These are phyloP conservation scores for Gorsachius magnificus DNA, from an alignment of 2,797 vertebrate species.

Conservation along the genomic window DNA sequence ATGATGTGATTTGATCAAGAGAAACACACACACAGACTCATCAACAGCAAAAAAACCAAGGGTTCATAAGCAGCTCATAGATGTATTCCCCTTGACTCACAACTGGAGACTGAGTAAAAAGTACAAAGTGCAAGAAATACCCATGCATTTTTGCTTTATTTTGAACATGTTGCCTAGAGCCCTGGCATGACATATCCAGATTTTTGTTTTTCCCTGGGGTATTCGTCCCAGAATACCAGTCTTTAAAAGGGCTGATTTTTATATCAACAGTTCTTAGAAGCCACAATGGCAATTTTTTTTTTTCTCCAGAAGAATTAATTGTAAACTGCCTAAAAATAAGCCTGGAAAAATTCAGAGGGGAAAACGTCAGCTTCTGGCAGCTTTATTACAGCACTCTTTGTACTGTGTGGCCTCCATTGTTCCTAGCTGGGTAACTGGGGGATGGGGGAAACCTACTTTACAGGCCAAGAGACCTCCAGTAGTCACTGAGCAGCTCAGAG, in stretches of 20 bases:
- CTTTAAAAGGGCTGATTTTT: slow-evolving; percentile 29
- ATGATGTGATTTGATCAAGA: background rate
- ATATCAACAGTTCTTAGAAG: slow-evolving; percentile 17
- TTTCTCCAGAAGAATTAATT: background rate
- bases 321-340: slow-evolving; percentile 46
- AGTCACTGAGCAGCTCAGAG: background rate
- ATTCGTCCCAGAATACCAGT: background rate
- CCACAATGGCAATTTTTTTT: background rate
- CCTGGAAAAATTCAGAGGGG: background rate
- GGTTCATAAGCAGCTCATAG: background rate
- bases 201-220: background rate
- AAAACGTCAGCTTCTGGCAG: background rate
- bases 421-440: background rate
- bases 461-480: background rate
- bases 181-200: background rate
- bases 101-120: background rate
- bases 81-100: background rate
- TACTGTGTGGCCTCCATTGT: background rate
- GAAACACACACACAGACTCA: background rate
- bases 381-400: background rate
- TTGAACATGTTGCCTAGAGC: background rate
- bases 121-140: background rate
- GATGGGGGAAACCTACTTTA: background rate
- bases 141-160: background rate
- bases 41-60: background rate